Conservation (phyloP, 2,888 invertebrate genomes). For the Nephrotoma flavescens region DNA sequence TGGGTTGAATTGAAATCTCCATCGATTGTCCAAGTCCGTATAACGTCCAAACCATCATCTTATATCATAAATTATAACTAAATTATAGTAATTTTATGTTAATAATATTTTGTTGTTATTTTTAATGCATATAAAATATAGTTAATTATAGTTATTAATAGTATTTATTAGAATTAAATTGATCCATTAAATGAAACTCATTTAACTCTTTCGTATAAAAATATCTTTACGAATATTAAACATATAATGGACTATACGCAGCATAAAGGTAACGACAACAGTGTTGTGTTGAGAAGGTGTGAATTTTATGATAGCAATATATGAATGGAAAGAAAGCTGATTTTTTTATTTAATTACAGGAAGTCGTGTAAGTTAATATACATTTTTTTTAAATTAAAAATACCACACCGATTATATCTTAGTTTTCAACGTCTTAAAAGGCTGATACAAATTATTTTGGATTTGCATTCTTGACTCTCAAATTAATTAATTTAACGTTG, state of each 20-base stretch:
- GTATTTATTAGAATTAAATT: background rate
- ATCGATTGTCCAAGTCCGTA: background rate
- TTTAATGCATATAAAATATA: background rate
- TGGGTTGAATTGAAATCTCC: background rate
- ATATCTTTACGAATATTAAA: background rate
- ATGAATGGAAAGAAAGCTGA: background rate
- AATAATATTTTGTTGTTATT: background rate
- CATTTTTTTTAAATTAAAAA: background rate
- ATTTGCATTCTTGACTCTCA: too few relatives aligned
- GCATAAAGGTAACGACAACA: background rate
- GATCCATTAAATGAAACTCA: background rate
- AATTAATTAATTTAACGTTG: too few relatives aligned
- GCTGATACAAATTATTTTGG: too few relatives aligned
- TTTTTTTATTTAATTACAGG: background rate
- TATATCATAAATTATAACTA: background rate
- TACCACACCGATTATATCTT: background rate
- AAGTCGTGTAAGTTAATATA: background rate
- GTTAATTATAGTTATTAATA: background rate
- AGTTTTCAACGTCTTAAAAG: background rate
- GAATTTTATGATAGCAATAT: background rate
- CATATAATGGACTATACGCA: background rate
- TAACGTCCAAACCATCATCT: background rate
- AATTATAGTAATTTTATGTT: background rate
- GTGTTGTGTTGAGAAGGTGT: background rate
- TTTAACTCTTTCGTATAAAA: background rate